Conservation (phyloP, 2,797 vertebrate genomes). For the Peromyscus eremicus region DNA sequence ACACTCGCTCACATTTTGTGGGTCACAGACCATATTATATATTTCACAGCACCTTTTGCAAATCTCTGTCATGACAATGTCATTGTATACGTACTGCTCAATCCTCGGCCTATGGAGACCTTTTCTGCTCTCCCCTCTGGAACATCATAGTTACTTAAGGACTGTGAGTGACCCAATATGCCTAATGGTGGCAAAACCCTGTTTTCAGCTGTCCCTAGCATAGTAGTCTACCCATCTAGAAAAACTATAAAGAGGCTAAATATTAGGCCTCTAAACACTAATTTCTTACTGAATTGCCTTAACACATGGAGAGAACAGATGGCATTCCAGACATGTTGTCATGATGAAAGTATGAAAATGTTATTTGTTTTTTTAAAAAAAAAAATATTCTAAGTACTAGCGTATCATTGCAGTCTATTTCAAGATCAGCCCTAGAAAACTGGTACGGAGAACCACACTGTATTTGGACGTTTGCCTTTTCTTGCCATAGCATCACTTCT, state of each 20-base stretch:
- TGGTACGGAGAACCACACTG: too few relatives aligned
- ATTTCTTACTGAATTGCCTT: conserved; percentile 71
- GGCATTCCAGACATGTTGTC: conserved; percentile 59
- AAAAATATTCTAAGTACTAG: background rate
- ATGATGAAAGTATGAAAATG: conserved; percentile 67
- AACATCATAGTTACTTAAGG: background rate
- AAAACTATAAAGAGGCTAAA: conserved; percentile 54
- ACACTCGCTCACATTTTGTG: background rate
- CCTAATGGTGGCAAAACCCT: background rate
- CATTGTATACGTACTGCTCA: background rate
- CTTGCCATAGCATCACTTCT: background rate
- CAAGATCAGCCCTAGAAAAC: background rate
- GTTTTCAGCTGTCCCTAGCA: background rate
- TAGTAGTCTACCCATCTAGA: conserved; percentile 4
- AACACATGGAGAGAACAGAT: conserved; percentile 72
- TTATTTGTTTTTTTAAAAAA: conserved; percentile 18
- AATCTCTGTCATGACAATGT: background rate
- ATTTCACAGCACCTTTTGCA: conserved; percentile 1
- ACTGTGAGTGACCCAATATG: background rate
- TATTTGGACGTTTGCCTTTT: background rate
- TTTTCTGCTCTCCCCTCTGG: background rate
- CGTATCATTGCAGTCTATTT: conserved; percentile 2
- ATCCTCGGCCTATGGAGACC: background rate
- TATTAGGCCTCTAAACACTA: conserved; percentile 45
- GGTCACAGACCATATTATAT: background rate